These are phyloP conservation scores for Dryocosmus kuriphilus DNA, from an alignment of 2,888 invertebrate genomes.

Conservation along the genomic window DNA sequence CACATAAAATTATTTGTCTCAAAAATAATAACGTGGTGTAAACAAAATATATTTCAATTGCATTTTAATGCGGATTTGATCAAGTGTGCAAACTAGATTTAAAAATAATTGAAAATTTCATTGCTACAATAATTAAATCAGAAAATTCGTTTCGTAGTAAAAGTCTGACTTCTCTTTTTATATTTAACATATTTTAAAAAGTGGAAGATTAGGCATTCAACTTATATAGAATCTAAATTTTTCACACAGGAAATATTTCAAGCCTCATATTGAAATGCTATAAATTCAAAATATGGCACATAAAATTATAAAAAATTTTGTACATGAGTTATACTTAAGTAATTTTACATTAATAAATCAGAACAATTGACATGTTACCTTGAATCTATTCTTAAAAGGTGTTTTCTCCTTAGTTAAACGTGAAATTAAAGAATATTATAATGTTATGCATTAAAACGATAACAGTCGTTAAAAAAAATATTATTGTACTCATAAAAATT, in stretches of 20 bases:
- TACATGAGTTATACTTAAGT: not conserved
- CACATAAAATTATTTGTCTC: not conserved
- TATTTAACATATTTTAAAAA: not conserved
- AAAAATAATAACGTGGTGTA: not conserved
- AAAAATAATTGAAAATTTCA: not conserved
- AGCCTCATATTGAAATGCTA: slow-evolving; percentile 11
- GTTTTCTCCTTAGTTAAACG: not conserved
- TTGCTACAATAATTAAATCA: not conserved
- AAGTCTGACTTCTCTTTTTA: slow-evolving; percentile 22
- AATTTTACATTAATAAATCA: not conserved
- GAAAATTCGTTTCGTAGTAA: not conserved
- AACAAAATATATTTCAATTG: not conserved
- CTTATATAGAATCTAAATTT: not conserved
- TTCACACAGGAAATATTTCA: not conserved
- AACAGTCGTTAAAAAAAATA: no score
- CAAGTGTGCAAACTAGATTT: no score
- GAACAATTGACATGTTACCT: not conserved
- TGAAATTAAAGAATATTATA: not conserved
- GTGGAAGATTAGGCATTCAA: not conserved
- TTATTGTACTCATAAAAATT: no score
- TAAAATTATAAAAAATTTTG: not conserved
- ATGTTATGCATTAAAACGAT: not conserved
- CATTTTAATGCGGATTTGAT: not conserved
- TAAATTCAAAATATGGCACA: not conserved
- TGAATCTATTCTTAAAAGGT: not conserved